phyloP scores from a whole-genome alignment of 2,113 vertebrate genomes.

The Seriola dumerili region DNA sequence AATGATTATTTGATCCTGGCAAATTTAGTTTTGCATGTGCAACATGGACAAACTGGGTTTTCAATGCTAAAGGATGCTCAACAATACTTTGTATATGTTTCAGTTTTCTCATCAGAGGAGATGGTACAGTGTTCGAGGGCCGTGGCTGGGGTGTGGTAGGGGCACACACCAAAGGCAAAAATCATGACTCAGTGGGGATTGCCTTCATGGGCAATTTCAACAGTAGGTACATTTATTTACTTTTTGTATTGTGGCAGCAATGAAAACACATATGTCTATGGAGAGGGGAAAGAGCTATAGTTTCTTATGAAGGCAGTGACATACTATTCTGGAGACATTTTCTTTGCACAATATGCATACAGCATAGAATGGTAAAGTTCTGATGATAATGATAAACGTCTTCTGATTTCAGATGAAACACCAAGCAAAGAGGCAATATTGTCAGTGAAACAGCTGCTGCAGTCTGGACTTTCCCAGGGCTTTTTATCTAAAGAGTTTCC shows the following conservation, averaged over 20 bases:
- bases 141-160: conserved; percentile 86
- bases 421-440: conserved; percentile 62
- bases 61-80: background rate
- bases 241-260: background rate
- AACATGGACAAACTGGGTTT: background rate
- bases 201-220: conserved; percentile 87
- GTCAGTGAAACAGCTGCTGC: conserved; percentile 67
- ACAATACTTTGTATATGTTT: background rate
- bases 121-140: conserved; percentile 86
- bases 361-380: background rate
- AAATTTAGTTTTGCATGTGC: background rate
- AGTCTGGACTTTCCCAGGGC: conserved; percentile 58
- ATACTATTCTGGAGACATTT: background rate
- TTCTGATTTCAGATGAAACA: conserved; percentile 68
- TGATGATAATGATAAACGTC: background rate
- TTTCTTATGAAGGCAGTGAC: background rate
- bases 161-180: conserved; percentile 83
- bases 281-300: background rate
- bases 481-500: conserved; percentile 53
- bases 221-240: conserved; percentile 69
- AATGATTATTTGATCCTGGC: background rate
- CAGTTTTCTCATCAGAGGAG: conserved; percentile 86
- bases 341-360: background rate
- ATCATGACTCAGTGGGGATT: conserved; percentile 84
- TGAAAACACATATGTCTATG: background rate